Base-by-base conservation (phyloP, 1,140 invertebrate species). In the Ips nitidus region DNA sequence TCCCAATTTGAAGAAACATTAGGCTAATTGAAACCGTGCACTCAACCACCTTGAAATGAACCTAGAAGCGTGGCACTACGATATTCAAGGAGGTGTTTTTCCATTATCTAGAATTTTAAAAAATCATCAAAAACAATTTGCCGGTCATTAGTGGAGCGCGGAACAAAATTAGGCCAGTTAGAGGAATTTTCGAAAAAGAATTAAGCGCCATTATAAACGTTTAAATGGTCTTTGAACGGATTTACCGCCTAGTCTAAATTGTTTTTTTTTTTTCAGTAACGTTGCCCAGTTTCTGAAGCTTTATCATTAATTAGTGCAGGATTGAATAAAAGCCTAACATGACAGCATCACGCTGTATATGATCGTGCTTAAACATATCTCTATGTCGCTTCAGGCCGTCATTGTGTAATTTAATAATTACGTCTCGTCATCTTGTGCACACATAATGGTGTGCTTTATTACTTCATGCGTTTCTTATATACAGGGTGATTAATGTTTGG, bases 371-470 rank as follows among this genome's bases (percentile, higher is more conserved):
- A 22, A 22, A 22, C 22, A 22, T 22, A 22, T 22, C 22, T 22
- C 22, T 22, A 22, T 22, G 6, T 1, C 6, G 45, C 45, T 3
- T 50, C 45, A 50, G 45, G 45, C 1, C 22, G 3, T 8, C 65
- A 58, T 66, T 66, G 55, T 66, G 65, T 66, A 66, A 66, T 66
- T 66, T 66, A 58, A 66, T 66, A 66, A 66, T 66, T 66, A 59
- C 37, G 41, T 39, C 56, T 66, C 55, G 56, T 59, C 65, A 66
- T 55, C 41, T 58, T 58, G 56, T 66, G 56, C 65, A 66, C 65
- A 66, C 65, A 66, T 66, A 50, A 66, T 66, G 56, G 65, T 58
- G 65, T 66, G 65, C 56, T 47, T 58, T 66, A 66, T 66, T 66
- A 66, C 65, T 66, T 66, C 65, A 47, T 66, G 43, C 41, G 36